Conservation (phyloP, 2,113 vertebrate species). For the Cynocephalus volans region DNA sequence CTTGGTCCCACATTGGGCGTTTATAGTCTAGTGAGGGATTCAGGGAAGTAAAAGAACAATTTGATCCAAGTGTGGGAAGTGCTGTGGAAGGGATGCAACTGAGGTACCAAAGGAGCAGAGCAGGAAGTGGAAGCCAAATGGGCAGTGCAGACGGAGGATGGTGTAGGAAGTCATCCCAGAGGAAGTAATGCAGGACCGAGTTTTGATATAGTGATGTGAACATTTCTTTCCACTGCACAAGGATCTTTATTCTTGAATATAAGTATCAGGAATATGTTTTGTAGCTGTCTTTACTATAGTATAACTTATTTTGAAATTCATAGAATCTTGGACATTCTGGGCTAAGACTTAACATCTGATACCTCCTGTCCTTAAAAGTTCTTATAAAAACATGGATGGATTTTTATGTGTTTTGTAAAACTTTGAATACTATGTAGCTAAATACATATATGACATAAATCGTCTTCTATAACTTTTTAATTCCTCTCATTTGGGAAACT, state of each 20-base stretch:
- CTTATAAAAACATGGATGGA: neutral
- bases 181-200: neutral
- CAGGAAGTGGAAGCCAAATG: neutral
- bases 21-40: neutral
- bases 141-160: neutral
- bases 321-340: slow-evolving; percentile 29
- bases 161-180: neutral
- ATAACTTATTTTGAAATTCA: neutral
- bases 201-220: neutral
- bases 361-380: neutral
- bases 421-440: neutral
- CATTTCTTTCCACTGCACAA: neutral
- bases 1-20: neutral
- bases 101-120: neutral
- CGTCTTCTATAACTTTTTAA: neutral
- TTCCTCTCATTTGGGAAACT: neutral
- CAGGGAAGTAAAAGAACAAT: neutral
- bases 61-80: neutral
- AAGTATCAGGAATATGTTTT: neutral
- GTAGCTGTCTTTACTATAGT: neutral
- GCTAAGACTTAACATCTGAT: slow-evolving; percentile 9
- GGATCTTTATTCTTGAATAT: neutral
- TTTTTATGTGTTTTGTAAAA: slow-evolving; percentile 23
- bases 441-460: neutral
- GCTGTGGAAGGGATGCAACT: neutral